phyloP scores from a whole-genome alignment of 2,888 invertebrate genomes.

The Isotomurus palustris region DNA sequence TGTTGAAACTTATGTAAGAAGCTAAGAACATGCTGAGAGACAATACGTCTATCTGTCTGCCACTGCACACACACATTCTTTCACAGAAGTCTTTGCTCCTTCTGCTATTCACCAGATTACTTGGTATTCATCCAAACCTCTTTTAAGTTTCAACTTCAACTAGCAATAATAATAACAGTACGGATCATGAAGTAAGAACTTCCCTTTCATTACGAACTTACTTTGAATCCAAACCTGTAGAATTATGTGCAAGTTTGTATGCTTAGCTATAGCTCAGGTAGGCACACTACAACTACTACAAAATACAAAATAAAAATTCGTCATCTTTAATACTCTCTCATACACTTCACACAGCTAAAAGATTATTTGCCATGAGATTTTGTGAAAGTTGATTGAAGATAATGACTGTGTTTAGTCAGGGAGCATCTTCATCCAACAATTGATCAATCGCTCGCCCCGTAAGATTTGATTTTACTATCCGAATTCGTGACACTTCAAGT shows the following conservation, averaged over 20 bases:
- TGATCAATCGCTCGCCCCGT: neutral
- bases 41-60: too few relatives aligned
- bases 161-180: too few relatives aligned
- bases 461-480: neutral
- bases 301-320: neutral
- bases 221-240: too few relatives aligned
- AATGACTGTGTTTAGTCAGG: neutral
- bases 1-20: too few relatives aligned
- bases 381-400: constrained; percentile 11
- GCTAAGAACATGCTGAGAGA: too few relatives aligned
- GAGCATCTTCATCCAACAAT: constrained; percentile 9
- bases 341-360: neutral
- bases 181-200: too few relatives aligned
- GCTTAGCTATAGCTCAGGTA: neutral
- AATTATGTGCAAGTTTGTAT: neutral
- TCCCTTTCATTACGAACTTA: too few relatives aligned
- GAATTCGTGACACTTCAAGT: constrained; percentile 5
- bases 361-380: neutral
- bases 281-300: neutral
- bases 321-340: neutral
- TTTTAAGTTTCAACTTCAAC: too few relatives aligned
- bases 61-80: too few relatives aligned
- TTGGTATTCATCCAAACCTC: too few relatives aligned
- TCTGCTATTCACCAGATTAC: too few relatives aligned
- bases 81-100: too few relatives aligned